These are phyloP conservation scores for Chromis chromis DNA, from an alignment of 2,797 vertebrate species.

Conservation along the genomic window DNA sequence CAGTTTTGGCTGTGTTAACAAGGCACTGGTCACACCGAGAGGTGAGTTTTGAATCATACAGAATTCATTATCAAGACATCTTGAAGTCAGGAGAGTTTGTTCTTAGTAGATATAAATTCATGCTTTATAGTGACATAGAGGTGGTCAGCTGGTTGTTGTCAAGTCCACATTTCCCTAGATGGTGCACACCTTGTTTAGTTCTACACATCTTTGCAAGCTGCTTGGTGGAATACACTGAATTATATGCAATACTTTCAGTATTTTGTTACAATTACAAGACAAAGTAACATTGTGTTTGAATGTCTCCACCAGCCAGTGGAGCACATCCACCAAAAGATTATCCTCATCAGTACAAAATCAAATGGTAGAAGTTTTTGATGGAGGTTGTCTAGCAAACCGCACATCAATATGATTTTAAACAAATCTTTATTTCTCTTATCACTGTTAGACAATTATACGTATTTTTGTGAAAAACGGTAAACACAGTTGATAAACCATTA, in stretches of 20 bases:
- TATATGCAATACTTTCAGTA: neutral
- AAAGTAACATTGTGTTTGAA: neutral
- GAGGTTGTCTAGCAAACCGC: too few species aligned
- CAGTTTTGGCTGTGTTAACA: neutral
- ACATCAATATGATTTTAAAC: too few species aligned
- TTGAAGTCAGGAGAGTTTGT: neutral
- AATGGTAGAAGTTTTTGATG: neutral
- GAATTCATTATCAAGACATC: neutral
- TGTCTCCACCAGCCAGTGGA: neutral
- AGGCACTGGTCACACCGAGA: neutral
- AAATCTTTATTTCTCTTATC: too few species aligned
- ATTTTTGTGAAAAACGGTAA: neutral
- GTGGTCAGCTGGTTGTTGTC: neutral
- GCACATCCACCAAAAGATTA: neutral
- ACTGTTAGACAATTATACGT: too few species aligned
- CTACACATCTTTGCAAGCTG: neutral
- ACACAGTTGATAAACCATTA: neutral
- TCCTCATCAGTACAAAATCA: neutral
- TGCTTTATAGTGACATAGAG: neutral
- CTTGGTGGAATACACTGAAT: neutral
- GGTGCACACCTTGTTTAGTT: neutral
- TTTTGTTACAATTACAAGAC: neutral
- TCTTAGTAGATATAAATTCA: neutral
- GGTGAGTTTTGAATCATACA: neutral
- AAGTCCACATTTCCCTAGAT: neutral